Evolutionary conservation across 2,113 vertebrate genomes (phyloP).

Genomic region (Carlito syrichta): DNA sequence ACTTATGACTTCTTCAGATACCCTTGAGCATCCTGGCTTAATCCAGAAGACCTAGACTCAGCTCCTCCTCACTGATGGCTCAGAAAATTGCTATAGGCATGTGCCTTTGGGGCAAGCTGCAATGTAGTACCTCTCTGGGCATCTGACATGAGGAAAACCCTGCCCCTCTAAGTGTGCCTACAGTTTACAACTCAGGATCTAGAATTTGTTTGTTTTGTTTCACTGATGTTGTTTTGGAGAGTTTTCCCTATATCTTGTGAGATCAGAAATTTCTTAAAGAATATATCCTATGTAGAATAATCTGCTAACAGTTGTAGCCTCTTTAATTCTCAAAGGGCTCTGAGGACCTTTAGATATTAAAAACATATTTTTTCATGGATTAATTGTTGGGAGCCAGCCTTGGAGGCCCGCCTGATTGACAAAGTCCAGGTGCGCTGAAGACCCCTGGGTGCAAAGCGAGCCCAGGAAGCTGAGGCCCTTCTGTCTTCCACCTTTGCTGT

Average conservation of each 20-base stretch:
- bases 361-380: neutral
- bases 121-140: neutral
- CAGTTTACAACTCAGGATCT: neutral
- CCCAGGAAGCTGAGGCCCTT: too few relatives aligned
- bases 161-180: neutral
- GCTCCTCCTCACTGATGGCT: neutral
- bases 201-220: neutral
- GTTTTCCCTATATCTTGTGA: neutral
- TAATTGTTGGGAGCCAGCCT: too few relatives aligned
- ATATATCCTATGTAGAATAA: neutral
- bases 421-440: too few relatives aligned
- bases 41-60: neutral
- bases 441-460: too few relatives aligned
- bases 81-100: neutral
- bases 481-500: too few relatives aligned
- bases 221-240: neutral
- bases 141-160: neutral
- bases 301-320: neutral
- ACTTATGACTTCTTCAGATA: neutral
- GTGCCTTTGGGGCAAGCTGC: neutral
- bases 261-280: neutral
- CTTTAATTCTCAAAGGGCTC: neutral
- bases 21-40: neutral
- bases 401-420: too few relatives aligned
- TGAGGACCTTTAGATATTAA: neutral